Evolutionary conservation across 2,888 invertebrate genomes (phyloP).

Genomic region (Ophion ventricosus): DNA sequence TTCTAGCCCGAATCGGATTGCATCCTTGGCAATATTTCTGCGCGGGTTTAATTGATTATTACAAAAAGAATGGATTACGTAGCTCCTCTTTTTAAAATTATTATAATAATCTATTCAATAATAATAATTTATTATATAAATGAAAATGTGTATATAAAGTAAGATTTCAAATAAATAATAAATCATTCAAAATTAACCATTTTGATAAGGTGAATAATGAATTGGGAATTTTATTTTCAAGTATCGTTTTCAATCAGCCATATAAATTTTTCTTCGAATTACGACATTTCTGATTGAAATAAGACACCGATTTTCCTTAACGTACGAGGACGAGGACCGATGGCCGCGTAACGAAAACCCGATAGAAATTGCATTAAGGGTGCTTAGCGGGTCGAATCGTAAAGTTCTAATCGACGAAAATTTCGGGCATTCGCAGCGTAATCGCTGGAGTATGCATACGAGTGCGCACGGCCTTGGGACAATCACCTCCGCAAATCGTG

Average conservation of each 20-base stretch:
- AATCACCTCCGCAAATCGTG: slow-evolving; percentile 34
- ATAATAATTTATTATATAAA: too few species aligned
- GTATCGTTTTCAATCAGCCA: background rate
- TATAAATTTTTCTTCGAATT: background rate
- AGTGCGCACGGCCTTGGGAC: slow-evolving; percentile 37
- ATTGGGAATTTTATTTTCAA: background rate
- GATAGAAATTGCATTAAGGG: slow-evolving; percentile 42
- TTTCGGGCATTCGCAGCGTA: background rate
- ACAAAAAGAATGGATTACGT: too few species aligned
- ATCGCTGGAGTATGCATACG: background rate
- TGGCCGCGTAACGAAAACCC: slow-evolving; percentile 32
- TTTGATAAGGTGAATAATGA: background rate
- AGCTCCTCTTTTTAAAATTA: too few species aligned
- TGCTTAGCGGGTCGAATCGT: background rate
- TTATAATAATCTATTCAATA: too few species aligned
- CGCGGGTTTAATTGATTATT: too few species aligned
- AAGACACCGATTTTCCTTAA: slow-evolving; percentile 4
- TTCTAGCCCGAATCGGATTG: too few species aligned
- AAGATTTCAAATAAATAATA: too few species aligned
- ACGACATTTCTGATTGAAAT: slow-evolving; percentile 2
- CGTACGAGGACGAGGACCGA: background rate
- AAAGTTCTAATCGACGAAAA: background rate
- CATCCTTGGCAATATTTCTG: too few species aligned
- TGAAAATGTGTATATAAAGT: too few species aligned
- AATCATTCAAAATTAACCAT: too few species aligned